Base-by-base conservation (phyloP, 2,888 invertebrate genomes). In the Timandra comae region DNA sequence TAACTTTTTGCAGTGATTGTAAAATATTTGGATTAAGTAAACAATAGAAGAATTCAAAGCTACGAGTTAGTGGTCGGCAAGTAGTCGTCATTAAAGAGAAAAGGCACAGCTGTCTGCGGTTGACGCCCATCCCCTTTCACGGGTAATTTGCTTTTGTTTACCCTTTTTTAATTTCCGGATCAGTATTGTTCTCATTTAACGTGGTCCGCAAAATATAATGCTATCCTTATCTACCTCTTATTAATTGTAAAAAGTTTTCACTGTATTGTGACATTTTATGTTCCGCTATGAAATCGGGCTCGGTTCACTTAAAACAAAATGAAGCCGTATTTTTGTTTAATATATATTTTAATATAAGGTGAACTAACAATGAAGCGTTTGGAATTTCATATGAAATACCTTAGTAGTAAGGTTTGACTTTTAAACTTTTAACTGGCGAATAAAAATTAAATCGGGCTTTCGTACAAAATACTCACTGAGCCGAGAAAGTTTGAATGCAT, bases 401-500 rank as follows among this genome's bases (percentile, higher is more conserved):
- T n/a, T n/a, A n/a, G n/a, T n/a, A n/a, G n/a, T n/a, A n/a, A n/a
- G n/a, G n/a, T n/a, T n/a, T n/a, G n/a, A n/a, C n/a, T n/a, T n/a
- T n/a, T n/a, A n/a, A n/a, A n/a, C n/a, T n/a, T 35, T 24, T 19
- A 21, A 20, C 27, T 23, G 13, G 12, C 2, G 26, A 12, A 21
- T 27, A 11, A 30, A 30, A 23, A 12, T 8, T 30, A 16, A 27
- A 23, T 16, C 16, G 16, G 6, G 16, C 16, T 27, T n/a, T 23
- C 33, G 9, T 10, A 29, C 27, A 27, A 35, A 43, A 35, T 65
- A 93, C 96, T 92, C 84, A 97, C 97, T 95, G 48, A 96, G 88
- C 60, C 95, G 89, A n/a, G 96, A 95, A 31, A 96, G 87, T 74
- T 96, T 96, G 85, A 95, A 96, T 44, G 94, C 94, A 74, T 96